Base-by-base conservation (phyloP, 2,797 vertebrate species). In the Sebastes goodei region DNA sequence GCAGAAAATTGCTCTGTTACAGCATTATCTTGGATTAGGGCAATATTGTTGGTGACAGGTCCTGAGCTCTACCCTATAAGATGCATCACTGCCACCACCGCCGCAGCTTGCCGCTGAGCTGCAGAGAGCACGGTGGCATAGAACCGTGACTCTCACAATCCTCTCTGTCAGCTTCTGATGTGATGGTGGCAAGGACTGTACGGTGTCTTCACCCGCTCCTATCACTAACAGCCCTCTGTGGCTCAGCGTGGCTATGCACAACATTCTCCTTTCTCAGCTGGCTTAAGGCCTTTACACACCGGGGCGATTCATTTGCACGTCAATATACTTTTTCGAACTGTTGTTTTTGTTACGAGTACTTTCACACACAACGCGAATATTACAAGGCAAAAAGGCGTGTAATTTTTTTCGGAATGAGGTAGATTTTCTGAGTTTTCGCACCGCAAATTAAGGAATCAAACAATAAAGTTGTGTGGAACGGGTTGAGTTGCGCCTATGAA, bases 1-100 rank as follows among this genome's bases (percentile, higher is more conserved):
- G 95, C 94, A 94, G 95, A 96, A 96, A 96, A 96, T 96, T 96
- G 95, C 94, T 95, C 94, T 81, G 95, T 96, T 96, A 95, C 86
- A 91, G 94, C 94, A 96, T 96, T 96, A 96, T 96, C 95, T 94
- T 95, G 95, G 95, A 96, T 96, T 96, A 96, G 85, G 93, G 93
- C 95, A 95, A 95, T 95, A 94, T 90, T 95, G 94, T 94, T 90
- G 93, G 93, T 92, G 93, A 95, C 93, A 86, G 95, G 93, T 93
- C 91, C 92, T 93, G 92, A 94, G 93, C 94, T 92, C 86, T 93
- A 52, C 80, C 87, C 91, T 90, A 88, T 92, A 92, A 93, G 94
- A 94, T 95, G 93, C 93, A 93, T 92, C 93, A 89, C 93, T 94
- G 93, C 91, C 89, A 90, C 86, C 71, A 71, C 81, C 42, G 90